phyloP scores from a whole-genome alignment of 2,797 vertebrate genomes.

The Microcaecilia unicolor region DNA sequence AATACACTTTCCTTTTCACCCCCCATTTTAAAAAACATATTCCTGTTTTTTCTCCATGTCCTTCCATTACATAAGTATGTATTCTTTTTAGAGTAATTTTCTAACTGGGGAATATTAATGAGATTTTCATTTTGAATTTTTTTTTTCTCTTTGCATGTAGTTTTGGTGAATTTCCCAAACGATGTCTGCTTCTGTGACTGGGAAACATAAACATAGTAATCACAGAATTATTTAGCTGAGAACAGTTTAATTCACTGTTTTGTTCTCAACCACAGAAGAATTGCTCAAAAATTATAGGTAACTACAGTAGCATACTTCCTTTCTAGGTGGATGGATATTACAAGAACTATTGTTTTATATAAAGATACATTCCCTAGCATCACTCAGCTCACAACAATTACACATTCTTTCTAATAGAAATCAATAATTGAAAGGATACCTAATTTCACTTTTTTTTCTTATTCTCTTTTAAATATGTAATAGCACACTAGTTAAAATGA shows the following conservation, averaged over 20 bases:
- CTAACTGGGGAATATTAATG: no score
- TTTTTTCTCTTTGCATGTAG: slow-evolving; percentile 55
- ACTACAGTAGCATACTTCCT: slow-evolving; percentile 73
- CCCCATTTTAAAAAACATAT: no score
- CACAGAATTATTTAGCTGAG: slow-evolving; percentile 85
- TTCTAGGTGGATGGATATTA: slow-evolving; percentile 68
- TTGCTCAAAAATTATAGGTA: slow-evolving; percentile 93
- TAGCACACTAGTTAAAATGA: slow-evolving; percentile 22
- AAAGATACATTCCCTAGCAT: slow-evolving; percentile 41
- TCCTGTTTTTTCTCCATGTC: no score
- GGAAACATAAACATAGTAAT: slow-evolving; percentile 79
- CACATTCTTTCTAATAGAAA: slow-evolving; percentile 19
- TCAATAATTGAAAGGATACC: slow-evolving; percentile 17
- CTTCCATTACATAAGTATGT: no score
- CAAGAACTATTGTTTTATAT: slow-evolving; percentile 60
- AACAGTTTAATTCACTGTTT: slow-evolving; percentile 80
- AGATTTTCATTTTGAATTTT: slow-evolving; percentile 50
- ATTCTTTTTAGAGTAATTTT: no score
- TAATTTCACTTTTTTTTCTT: slow-evolving; percentile 28
- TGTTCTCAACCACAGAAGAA: slow-evolving; percentile 87
- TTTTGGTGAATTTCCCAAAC: slow-evolving; percentile 66
- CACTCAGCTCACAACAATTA: slow-evolving; percentile 24
- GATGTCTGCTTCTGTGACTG: slow-evolving; percentile 71
- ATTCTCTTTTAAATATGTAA: slow-evolving; percentile 36
- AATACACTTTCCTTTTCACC: no score